These are phyloP conservation scores for Ectropis grisescens DNA, from an alignment of 1,140 invertebrate species.

Conservation along the genomic window DNA sequence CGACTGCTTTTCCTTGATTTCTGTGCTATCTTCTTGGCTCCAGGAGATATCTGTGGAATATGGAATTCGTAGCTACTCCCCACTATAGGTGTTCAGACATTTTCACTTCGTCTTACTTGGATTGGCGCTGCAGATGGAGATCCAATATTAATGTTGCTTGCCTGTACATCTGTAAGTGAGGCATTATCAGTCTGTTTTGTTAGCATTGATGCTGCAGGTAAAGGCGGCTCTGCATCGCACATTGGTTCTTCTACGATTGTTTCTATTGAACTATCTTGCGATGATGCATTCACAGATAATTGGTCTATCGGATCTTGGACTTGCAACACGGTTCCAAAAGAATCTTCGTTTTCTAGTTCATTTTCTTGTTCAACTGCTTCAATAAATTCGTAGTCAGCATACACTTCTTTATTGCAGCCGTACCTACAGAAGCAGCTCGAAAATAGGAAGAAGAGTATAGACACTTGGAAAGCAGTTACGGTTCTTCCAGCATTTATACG, in stretches of 20 bases:
- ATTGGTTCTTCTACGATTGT: no score
- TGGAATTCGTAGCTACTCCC: not conserved
- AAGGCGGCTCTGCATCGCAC: no score
- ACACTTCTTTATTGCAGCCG: slow-evolving; percentile 1
- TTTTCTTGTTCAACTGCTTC: slow-evolving; percentile 1
- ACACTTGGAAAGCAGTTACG: slow-evolving; percentile 20
- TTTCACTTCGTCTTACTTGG: slow-evolving; percentile 1
- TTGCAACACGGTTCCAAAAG: no score
- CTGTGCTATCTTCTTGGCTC: slow-evolving; percentile 1
- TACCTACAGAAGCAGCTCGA: slow-evolving; percentile 15
- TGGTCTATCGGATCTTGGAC: not conserved
- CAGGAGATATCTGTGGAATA: slow-evolving; percentile 2
- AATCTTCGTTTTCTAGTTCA: not conserved
- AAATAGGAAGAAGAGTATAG: slow-evolving; percentile 20
- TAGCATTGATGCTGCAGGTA: no score
- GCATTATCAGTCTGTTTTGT: no score
- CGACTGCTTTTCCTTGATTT: not conserved
- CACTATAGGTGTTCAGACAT: not conserved
- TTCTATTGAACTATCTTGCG: not conserved
- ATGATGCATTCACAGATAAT: slow-evolving; percentile 1
- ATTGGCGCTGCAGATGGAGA: no score
- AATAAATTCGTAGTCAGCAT: slow-evolving; percentile 3
- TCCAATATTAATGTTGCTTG: no score
- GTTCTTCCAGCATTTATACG: slow-evolving; percentile 17
- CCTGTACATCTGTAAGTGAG: no score